A percentile compares a stretch with the other conserved stretches of the same genome.
Evolutionary conservation across 1,140 invertebrate genomes (phyloP).

Genomic region (Doryteuthis pealeii): DNA sequence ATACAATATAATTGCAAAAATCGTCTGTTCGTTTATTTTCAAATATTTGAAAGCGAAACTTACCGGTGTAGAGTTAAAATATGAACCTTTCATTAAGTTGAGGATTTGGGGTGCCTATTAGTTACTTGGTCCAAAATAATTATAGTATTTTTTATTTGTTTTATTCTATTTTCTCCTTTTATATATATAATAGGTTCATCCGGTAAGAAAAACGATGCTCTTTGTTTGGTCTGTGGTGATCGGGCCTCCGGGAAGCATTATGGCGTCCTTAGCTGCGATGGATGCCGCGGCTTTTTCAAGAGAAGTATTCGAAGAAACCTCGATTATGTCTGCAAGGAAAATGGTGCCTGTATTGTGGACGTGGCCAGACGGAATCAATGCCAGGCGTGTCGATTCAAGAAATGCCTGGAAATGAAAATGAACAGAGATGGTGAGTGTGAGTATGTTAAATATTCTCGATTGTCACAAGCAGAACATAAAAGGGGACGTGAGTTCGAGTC

Average conservation of each 20-base stretch:
- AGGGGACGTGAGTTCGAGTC: too few relatives aligned
- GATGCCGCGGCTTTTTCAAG: conserved; percentile 90
- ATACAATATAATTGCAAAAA: too few relatives aligned
- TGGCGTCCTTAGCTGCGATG: conserved; percentile 60
- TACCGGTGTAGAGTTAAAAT: too few relatives aligned
- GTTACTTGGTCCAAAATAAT: too few relatives aligned
- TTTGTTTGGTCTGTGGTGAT: conserved; percentile 61
- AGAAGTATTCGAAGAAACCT: conserved; percentile 77
- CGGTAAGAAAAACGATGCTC: conserved; percentile 66
- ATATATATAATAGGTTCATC: neutral
- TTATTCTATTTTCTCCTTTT: too few relatives aligned
- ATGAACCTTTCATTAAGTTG: too few relatives aligned
- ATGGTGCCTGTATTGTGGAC: conserved; percentile 84
- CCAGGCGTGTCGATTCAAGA: conserved; percentile 89
- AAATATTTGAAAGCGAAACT: too few relatives aligned
- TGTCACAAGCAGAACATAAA: too few relatives aligned
- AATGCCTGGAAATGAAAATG: conserved; percentile 92
- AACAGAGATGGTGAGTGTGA: conserved; percentile 82
- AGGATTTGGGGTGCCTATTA: too few relatives aligned
- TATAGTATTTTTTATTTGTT: too few relatives aligned
- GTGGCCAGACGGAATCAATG: conserved; percentile 91
- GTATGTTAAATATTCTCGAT: neutral
- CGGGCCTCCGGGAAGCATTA: conserved; percentile 60
- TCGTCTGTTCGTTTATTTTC: too few relatives aligned
- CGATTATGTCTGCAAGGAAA: conserved; percentile 89